These are phyloP conservation scores for Smutsia temminckii DNA, from an alignment of 2,797 vertebrate genomes.

Conservation along the genomic window DNA sequence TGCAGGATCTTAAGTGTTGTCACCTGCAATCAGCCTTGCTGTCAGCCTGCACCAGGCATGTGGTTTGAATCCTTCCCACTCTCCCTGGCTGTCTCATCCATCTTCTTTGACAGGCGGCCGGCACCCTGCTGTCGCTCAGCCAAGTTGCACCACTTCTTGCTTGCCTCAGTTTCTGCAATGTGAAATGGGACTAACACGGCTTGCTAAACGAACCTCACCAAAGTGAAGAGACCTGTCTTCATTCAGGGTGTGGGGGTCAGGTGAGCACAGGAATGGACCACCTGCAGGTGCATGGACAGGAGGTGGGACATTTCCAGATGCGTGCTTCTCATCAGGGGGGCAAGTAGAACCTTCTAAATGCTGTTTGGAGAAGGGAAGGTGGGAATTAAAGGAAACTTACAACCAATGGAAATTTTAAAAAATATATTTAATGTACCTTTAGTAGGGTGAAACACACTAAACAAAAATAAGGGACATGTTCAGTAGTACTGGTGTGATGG, in stretches of 20 bases:
- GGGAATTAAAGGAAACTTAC: neutral
- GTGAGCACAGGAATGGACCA: neutral
- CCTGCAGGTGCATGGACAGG: neutral
- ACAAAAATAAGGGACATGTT: conserved; percentile 19
- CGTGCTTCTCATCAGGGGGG: neutral
- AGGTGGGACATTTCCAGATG: neutral
- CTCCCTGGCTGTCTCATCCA: neutral
- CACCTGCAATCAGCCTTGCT: neutral
- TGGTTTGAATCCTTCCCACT: neutral
- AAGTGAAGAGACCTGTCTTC: neutral
- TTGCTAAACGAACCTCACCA: neutral
- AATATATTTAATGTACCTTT: neutral
- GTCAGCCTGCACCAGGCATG: neutral
- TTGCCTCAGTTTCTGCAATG: neutral
- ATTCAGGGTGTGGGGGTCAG: too few species aligned
- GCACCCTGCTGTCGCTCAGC: neutral
- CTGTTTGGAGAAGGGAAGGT: neutral
- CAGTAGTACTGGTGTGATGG: neutral
- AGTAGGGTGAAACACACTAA: neutral
- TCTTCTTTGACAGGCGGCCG: neutral
- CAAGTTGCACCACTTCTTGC: neutral
- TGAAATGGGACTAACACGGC: neutral
- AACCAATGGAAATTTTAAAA: neutral
- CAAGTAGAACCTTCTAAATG: neutral
- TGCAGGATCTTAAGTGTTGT: neutral